Evolutionary conservation across 1,140 invertebrate genomes (phyloP).

Genomic region (Pseudomyrmex sp.): DNA sequence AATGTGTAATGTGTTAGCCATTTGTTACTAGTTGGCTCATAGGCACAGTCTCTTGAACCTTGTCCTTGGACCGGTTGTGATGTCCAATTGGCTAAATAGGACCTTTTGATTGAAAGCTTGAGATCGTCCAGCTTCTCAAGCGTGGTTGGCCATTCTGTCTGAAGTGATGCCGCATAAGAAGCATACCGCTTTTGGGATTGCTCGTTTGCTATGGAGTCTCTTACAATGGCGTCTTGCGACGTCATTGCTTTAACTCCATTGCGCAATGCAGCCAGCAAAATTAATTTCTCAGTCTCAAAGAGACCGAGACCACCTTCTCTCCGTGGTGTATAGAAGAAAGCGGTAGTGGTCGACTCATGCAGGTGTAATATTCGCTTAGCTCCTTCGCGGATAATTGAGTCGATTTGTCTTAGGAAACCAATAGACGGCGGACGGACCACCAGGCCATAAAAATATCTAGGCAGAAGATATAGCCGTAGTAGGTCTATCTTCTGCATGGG

Average conservation of each 20-base stretch:
- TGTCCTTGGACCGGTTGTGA: too few species aligned
- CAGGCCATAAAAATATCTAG: background rate
- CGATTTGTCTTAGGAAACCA: background rate
- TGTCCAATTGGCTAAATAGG: too few species aligned
- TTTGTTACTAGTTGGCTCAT: too few species aligned
- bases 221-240: too few species aligned
- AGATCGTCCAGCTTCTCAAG: too few species aligned
- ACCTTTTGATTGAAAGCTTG: too few species aligned
- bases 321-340: background rate
- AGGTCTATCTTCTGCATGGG: constrained; percentile 3
- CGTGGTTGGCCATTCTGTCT: too few species aligned
- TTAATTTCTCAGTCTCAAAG: background rate
- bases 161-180: too few species aligned
- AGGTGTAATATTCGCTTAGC: background rate
- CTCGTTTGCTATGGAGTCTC: too few species aligned
- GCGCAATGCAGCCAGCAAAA: background rate
- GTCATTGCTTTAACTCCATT: background rate
- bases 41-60: too few species aligned
- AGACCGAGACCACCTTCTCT: background rate
- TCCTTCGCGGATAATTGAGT: background rate
- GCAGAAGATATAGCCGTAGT: background rate
- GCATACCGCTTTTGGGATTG: too few species aligned
- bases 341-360: background rate
- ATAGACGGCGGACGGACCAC: background rate
- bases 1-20: too few species aligned